Base-by-base conservation (phyloP, 2,113 vertebrate species). In the Hylia prasina region DNA sequence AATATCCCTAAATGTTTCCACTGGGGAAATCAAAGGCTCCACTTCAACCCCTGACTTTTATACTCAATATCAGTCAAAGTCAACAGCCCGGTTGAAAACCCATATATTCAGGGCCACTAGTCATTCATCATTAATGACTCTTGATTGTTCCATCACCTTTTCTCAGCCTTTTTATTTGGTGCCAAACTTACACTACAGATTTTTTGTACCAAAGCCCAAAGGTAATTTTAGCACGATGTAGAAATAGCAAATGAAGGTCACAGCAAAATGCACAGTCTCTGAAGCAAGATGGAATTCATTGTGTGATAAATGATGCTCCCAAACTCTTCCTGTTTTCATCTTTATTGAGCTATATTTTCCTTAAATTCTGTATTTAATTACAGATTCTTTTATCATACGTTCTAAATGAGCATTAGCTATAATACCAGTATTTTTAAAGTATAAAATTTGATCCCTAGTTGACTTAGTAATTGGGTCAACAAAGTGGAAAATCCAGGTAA, bases 91-190 rank as follows among this genome's bases (percentile, higher is more conserved):
- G 71, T 65, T 21, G 10, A 83, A 96, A 90, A 27, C 50, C 42
- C 54, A 56, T 69, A 81, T 86, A 69, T 94, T 83, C 64, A 80
- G 54, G 76, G 76, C 37, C 22, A 80, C 35, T 17, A 76, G 48
- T 88, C 89, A 94, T 95, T 95, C 64, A 92, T 92, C 58, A 87
- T 96, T 96, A 94, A 94, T 61, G 76, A 65, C 30, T 88, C 57
- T 61, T 90, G 87, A 94, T 91, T 94, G 45, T 87, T 95, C 89
- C 39, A 83, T 89, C 76, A 95, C 20, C 58, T 81, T 94, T 90
- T 61, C 71, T 90, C 40, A 48, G 40, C 13, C 54, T 93, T 96
- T 88, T 72, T 92, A 83, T 95, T 83, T 89, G 45, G 30, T 87
- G 54, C 37, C 50, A 83, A 57, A 83, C 9, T 53, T 81, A 65